Evolutionary conservation across 2,113 vertebrate species (phyloP).

Genomic region (Hypocryptadius cinnamomeus): DNA sequence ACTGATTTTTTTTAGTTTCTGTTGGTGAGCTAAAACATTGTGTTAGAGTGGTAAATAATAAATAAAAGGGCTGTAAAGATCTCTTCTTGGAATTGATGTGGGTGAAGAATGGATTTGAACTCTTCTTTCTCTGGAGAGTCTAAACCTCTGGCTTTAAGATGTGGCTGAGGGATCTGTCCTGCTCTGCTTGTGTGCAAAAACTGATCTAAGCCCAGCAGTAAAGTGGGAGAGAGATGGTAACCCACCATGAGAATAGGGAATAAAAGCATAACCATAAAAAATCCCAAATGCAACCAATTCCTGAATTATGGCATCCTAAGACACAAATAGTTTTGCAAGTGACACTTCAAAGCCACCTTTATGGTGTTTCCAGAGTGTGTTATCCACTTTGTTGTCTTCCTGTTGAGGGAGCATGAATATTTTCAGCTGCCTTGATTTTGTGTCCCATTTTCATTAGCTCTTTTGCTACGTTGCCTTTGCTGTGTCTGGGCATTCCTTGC

Average conservation of each 20-base stretch:
- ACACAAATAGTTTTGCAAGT: not conserved
- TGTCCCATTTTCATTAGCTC: not conserved
- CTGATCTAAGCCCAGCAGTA: not conserved
- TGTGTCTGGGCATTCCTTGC: not conserved
- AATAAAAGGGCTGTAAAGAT: not conserved
- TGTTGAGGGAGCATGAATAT: not conserved
- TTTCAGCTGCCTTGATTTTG: not conserved
- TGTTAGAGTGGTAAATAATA: not conserved
- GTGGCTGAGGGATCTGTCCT: not conserved
- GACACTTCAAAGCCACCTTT: not conserved
- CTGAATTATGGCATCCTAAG: not conserved
- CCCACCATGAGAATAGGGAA: accelerated
- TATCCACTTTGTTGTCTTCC: not conserved
- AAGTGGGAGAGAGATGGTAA: not conserved
- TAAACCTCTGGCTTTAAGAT: not conserved
- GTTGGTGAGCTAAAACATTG: not conserved
- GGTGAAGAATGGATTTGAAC: not conserved
- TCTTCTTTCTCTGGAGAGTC: not conserved
- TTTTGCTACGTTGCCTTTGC: not conserved
- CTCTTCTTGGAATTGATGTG: not conserved
- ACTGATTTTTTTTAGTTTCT: not conserved
- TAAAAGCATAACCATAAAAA: not conserved
- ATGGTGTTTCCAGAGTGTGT: not conserved
- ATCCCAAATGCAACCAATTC: not conserved
- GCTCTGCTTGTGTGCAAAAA: not conserved